Conservation (phyloP, 1,140 invertebrate species). For the Leptestheria dahalacensis region DNA sequence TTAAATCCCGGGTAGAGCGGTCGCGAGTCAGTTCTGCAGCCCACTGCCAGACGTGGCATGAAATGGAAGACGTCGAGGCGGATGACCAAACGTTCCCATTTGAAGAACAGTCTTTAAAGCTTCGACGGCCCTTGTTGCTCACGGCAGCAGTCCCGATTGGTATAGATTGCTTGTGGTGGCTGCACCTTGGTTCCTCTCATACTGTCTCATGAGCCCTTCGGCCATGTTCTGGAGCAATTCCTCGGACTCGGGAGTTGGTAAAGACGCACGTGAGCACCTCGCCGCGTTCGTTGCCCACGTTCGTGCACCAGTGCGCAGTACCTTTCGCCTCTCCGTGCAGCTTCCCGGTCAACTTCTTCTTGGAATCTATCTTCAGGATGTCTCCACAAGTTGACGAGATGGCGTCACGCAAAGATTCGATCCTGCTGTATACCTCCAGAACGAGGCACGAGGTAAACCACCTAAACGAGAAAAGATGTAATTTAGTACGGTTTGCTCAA, state of each 20-base stretch:
- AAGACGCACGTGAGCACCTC: slow-evolving; percentile 1
- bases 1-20: slow-evolving; percentile 6
- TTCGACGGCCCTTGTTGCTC: not conserved
- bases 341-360: not conserved
- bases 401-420: not conserved
- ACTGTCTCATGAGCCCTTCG: not conserved
- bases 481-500: too few relatives aligned
- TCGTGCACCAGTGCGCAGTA: not conserved
- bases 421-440: not conserved
- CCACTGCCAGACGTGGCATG: not conserved
- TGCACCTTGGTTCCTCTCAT: not conserved
- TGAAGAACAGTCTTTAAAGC: not conserved
- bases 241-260: not conserved
- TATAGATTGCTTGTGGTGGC: not conserved
- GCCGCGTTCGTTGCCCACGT: slow-evolving; percentile 5
- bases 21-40: slow-evolving; percentile 1
- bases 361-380: not conserved
- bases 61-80: slow-evolving; percentile 6
- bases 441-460: not conserved
- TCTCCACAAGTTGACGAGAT: not conserved
- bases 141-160: slow-evolving; percentile 12
- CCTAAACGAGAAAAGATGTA: not conserved
- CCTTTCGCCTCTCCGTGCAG: not conserved
- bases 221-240: not conserved
- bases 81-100: not conserved